Conservation (phyloP, 1,140 invertebrate species). For the Macrobrachium rosenbergii region DNA sequence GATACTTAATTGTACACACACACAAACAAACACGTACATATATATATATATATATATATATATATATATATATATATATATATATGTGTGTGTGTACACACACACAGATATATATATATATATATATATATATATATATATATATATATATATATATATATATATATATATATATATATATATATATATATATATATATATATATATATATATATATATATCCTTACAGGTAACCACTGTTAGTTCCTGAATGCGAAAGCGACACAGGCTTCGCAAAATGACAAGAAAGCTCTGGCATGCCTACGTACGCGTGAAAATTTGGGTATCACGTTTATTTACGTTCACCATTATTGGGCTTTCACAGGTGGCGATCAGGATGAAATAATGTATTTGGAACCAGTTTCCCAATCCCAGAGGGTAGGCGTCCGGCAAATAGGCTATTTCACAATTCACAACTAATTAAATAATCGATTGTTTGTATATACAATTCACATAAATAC, state of each 20-base stretch:
- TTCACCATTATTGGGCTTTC: not conserved
- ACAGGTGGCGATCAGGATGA: not conserved
- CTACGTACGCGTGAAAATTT: too few relatives aligned
- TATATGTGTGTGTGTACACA: not conserved
- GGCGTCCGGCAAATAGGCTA: too few relatives aligned
- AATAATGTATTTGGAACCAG: not conserved
- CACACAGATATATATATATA: not conserved
- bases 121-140: not conserved
- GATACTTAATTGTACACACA: too few relatives aligned
- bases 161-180: not conserved
- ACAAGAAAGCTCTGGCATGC: too few relatives aligned
- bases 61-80: not conserved
- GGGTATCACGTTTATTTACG: not conserved
- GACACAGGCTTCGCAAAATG: too few relatives aligned
- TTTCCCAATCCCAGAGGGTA: not conserved
- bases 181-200: not conserved
- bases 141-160: constrained; percentile 3
- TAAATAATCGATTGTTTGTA: too few relatives aligned
- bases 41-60: not conserved
- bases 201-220: not conserved
- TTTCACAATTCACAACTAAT: too few relatives aligned
- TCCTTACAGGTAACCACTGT: not conserved
- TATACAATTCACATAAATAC: too few relatives aligned
- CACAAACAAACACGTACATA: too few relatives aligned
- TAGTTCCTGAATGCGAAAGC: too few relatives aligned